Evolutionary conservation across 1,140 invertebrate genomes (phyloP).

Genomic region (Ceratosolen solmsi): DNA sequence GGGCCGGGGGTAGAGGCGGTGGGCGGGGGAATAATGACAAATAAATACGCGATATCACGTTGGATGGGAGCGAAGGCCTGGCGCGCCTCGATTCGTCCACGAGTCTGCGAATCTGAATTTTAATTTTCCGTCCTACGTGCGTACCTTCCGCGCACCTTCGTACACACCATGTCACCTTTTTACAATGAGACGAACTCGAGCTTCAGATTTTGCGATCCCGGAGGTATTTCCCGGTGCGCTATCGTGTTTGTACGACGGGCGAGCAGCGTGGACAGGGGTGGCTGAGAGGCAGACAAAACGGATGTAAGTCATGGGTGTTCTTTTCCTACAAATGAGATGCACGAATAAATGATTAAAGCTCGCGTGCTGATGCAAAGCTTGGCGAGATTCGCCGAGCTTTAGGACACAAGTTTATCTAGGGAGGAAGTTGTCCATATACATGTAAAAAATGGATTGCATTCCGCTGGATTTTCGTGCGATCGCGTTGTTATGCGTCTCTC

Average conservation of each 20-base stretch:
- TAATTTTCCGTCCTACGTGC: slow-evolving; percentile 61
- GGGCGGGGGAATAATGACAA: slow-evolving; percentile 58
- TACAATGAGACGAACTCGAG: too few species aligned
- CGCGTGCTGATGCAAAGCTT: neutral
- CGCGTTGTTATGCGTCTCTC: too few species aligned
- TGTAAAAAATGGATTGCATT: too few species aligned
- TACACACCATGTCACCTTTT: too few species aligned
- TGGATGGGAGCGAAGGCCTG: slow-evolving; percentile 57
- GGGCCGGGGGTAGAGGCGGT: slow-evolving; percentile 1
- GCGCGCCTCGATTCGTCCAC: slow-evolving; percentile 52
- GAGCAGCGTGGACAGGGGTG: too few species aligned
- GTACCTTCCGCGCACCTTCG: slow-evolving; percentile 30
- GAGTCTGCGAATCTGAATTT: slow-evolving; percentile 59
- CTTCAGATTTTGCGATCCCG: too few species aligned
- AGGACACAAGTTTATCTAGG: slow-evolving; percentile 22
- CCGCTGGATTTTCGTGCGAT: too few species aligned
- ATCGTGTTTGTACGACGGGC: too few species aligned
- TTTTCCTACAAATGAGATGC: slow-evolving; percentile 37
- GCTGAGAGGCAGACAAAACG: neutral
- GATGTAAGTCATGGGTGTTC: slow-evolving; percentile 30
- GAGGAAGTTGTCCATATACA: too few species aligned
- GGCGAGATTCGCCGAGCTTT: slow-evolving; percentile 35
- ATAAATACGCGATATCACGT: slow-evolving; percentile 64
- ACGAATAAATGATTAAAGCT: slow-evolving; percentile 50
- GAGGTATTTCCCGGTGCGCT: too few species aligned